Evolutionary conservation across 2,113 vertebrate genomes (phyloP).

Genomic region (Zosterops hypoxanthus): DNA sequence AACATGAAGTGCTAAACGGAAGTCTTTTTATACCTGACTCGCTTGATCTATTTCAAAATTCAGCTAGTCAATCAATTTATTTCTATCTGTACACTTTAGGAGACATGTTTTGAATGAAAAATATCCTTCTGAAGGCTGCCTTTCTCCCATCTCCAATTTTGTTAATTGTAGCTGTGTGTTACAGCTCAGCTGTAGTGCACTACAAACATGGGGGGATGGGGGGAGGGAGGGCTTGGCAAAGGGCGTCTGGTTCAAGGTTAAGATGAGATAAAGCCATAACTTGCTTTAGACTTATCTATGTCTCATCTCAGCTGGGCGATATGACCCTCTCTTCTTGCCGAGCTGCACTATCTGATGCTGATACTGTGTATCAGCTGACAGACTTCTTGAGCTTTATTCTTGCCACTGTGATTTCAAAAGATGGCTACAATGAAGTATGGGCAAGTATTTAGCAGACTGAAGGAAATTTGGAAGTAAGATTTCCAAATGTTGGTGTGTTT

Average conservation of each 20-base stretch:
- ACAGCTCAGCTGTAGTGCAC: background rate
- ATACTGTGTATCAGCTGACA: conserved; percentile 40
- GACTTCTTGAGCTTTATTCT: conserved; percentile 16
- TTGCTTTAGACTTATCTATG: conserved; percentile 33
- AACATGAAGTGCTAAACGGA: background rate
- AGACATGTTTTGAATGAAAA: background rate
- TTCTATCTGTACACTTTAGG: conserved; percentile 29
- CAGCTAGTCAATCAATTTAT: background rate
- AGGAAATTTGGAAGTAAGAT: background rate
- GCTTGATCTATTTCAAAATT: background rate
- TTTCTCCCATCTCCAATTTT: background rate
- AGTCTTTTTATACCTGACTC: background rate
- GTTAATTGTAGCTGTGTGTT: background rate
- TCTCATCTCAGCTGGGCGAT: background rate
- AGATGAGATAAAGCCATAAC: conserved; percentile 38
- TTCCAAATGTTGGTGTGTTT: background rate
- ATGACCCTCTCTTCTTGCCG: background rate
- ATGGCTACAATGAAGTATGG: background rate
- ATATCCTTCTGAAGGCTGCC: background rate
- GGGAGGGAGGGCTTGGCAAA: background rate
- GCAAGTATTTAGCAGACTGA: background rate
- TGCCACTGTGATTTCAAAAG: conserved; percentile 18
- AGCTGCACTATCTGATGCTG: conserved; percentile 44
- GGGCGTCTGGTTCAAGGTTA: conserved; percentile 42
- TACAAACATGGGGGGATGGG: background rate